phyloP scores from a whole-genome alignment of 1,140 invertebrate genomes.

The Orius laevigatus region DNA sequence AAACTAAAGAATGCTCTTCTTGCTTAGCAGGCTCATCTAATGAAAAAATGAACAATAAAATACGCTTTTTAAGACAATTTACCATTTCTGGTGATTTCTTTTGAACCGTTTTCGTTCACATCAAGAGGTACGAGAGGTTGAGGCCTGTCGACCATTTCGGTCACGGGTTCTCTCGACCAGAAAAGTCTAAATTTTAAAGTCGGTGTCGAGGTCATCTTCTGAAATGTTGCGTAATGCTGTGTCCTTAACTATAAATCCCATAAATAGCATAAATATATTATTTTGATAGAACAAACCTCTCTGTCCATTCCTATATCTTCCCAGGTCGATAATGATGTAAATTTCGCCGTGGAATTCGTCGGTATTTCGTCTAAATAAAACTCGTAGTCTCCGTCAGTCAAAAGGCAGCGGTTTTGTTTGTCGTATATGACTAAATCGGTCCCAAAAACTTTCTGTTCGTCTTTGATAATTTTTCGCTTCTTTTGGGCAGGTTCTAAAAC shows the following conservation, averaged over 20 bases:
- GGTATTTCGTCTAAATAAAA: conserved; percentile 58
- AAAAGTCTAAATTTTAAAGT: conserved; percentile 67
- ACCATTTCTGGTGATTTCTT: no score
- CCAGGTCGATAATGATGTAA: conserved; percentile 43
- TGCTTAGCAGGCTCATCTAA: no score
- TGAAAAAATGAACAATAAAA: no score
- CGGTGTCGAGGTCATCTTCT: conserved; percentile 36
- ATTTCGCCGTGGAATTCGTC: conserved; percentile 42
- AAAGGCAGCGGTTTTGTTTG: conserved; percentile 67
- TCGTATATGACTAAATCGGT: conserved; percentile 82
- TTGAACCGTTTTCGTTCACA: no score
- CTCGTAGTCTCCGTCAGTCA: conserved; percentile 82
- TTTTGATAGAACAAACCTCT: conserved; percentile 25
- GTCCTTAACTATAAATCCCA: conserved; percentile 2
- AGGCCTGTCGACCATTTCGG: conserved; percentile 48
- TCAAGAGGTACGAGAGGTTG: conserved; percentile 31
- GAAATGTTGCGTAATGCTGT: conserved; percentile 13
- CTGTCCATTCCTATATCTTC: conserved; percentile 60
- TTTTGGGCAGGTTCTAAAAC: no score
- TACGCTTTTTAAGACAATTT: no score
- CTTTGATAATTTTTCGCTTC: not conserved
- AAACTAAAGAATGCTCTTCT: conserved; percentile 71
- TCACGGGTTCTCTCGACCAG: conserved; percentile 60
- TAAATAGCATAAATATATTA: conserved; percentile 1
- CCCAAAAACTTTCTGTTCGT: conserved; percentile 39